phyloP scores from a whole-genome alignment of 2,888 invertebrate genomes.

The Acronicta alni region DNA sequence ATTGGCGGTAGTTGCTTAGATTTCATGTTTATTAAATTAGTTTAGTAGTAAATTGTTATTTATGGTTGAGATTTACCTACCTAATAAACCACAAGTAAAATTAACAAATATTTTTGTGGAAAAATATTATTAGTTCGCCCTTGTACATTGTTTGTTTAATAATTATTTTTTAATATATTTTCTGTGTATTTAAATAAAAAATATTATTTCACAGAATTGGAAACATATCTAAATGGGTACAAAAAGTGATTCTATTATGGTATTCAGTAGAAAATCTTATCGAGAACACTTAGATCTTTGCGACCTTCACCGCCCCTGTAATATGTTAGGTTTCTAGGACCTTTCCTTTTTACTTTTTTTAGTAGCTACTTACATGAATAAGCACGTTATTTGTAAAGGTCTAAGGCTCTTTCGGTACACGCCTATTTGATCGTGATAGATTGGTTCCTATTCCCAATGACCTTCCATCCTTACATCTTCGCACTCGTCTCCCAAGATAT shows the following conservation, averaged over 20 bases:
- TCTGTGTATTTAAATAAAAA: too few relatives aligned
- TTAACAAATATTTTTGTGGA: too few relatives aligned
- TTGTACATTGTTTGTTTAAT: too few relatives aligned
- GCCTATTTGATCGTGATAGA: conserved; percentile 50
- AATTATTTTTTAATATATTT: too few relatives aligned
- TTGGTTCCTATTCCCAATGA: conserved; percentile 33
- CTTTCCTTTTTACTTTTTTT: conserved; percentile 14
- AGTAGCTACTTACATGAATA: conserved; percentile 24
- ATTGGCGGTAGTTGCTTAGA: conserved; percentile 7
- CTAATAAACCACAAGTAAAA: background rate
- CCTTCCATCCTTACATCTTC: conserved; percentile 37
- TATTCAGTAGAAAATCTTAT: conserved; percentile 4
- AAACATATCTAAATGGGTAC: background rate
- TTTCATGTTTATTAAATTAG: background rate
- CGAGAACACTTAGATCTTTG: conserved; percentile 4
- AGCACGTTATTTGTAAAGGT: conserved; percentile 43
- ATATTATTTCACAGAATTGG: too few relatives aligned
- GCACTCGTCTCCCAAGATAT: conserved; percentile 29
- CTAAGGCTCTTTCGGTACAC: conserved; percentile 29
- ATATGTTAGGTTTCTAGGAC: conserved; percentile 14
- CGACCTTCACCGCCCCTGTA: conserved; percentile 4
- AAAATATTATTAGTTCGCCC: too few relatives aligned
- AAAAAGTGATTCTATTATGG: background rate
- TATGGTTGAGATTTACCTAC: background rate
- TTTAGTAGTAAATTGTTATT: background rate